Percentiles rank a stretch among this genome's conserved stretches.
Conservation (phyloP, 2,888 invertebrate species). For the Biston stratarius region DNA sequence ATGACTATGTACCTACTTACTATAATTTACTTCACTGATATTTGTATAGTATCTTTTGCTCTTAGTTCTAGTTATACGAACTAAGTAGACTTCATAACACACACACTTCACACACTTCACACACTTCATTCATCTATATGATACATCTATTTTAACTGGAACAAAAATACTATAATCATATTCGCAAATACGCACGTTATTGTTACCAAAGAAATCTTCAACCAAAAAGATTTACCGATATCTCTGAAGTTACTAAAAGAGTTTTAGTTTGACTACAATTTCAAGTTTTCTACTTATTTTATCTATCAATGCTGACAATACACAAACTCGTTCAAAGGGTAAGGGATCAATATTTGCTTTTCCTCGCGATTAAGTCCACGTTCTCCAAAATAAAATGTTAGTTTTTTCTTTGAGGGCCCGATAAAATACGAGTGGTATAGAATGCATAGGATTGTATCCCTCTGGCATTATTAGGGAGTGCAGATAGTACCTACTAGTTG, state of each 20-base stretch:
- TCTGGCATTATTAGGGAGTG: constrained; percentile 75
- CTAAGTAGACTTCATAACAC: too few species aligned
- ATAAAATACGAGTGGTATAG: constrained; percentile 49
- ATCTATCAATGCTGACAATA: constrained; percentile 18
- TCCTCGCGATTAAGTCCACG: constrained; percentile 34
- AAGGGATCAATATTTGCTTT: constrained; percentile 35
- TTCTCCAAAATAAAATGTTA: constrained; percentile 37
- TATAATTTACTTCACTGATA: too few species aligned
- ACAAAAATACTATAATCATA: background rate
- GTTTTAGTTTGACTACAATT: constrained; percentile 9
- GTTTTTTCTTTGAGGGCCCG: constrained; percentile 36
- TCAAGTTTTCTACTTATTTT: constrained; percentile 25
- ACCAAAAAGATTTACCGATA: constrained; percentile 1
- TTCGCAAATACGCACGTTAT: background rate
- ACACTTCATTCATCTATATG: too few species aligned
- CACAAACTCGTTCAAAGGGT: constrained; percentile 28
- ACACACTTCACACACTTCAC: too few species aligned
- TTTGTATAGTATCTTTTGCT: too few species aligned
- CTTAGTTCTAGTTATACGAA: too few species aligned
- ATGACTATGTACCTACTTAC: too few species aligned
- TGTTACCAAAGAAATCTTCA: background rate
- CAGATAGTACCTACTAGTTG: constrained; percentile 71
- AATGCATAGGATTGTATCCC: constrained; percentile 65
- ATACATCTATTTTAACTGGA: too few species aligned
- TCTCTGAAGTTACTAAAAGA: constrained; percentile 1